Evolutionary conservation across 2,888 invertebrate genomes (phyloP), one percentile per base, ranked within the genome.

Genomic region (Subacronicta megacephala): DNA sequence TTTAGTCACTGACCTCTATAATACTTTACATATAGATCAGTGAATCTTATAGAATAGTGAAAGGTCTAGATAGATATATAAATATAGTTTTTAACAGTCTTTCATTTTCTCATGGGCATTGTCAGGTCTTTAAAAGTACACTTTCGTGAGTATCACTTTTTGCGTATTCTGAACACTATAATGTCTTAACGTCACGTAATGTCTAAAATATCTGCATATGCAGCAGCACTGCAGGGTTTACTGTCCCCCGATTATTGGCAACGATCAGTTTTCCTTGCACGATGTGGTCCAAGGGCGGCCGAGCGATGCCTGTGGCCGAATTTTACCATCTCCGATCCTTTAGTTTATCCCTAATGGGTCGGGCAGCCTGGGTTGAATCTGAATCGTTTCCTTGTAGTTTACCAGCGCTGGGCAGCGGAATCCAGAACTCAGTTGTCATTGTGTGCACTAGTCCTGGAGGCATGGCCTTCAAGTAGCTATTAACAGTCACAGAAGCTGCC

Each of bases 61-160:
- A 12, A 29, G 12, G 29, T 29, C 10, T 10, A 29, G 29, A 6
- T 12, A 12, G 4, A 12, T 12, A 20, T 20, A 6, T 20, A 20
- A 20, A 20, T 20, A 2, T 45, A 44, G 38, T 38, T 45, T 41
- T 31, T 38, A 31, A 31, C 60, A 61, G 60, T 57, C 65, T 61
- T 65, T 61, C 31, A 33, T 41, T 61, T 57, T 40, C 45, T n/a
- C 15, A 43, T 65, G 57, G 45, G 57, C 57, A 41, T 36, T 6
- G 2, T 16, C 13, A 64, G 31, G 26, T 53, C 62, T n/a, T n/a
- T 20, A 20, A 3, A 20, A 6, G 6, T 6, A 20, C 3, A 20
- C 3, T 6, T 5, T 20, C 6, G 3, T 20, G 1, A 20, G 20
- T 20, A 20, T 20, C 20, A 20, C 20, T 20, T 20, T 20, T 20